Percentiles rank a stretch among this genome's conserved stretches.
phyloP scores from a whole-genome alignment of 2,797 vertebrate genomes.

The Sebastolobus altivelis region DNA sequence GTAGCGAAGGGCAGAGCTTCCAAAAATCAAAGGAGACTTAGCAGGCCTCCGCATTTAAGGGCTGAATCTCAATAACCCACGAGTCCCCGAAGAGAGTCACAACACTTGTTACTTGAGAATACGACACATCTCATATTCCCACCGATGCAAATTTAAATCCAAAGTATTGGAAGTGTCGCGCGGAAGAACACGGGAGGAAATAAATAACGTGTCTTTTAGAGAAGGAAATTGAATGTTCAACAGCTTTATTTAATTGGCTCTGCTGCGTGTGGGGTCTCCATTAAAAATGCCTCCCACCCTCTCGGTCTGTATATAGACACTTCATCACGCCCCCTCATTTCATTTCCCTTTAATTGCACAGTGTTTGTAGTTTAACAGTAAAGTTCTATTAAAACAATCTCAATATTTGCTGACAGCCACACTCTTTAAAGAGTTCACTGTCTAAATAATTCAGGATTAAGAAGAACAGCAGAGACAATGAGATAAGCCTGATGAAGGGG shows the following conservation, averaged over 20 bases:
- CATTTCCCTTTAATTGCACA: constrained; percentile 52
- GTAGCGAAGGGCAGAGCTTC: constrained; percentile 35
- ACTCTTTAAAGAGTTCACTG: constrained; percentile 18
- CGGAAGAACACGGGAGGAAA: constrained; percentile 25
- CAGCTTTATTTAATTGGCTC: constrained; percentile 74
- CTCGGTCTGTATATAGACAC: constrained; percentile 54
- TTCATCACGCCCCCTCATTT: constrained; percentile 57
- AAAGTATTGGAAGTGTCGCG: neutral
- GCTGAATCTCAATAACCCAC: constrained; percentile 53
- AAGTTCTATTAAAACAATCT: constrained; percentile 55
- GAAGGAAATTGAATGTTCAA: constrained; percentile 59
- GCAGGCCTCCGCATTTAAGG: constrained; percentile 36
- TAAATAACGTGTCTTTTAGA: constrained; percentile 45
- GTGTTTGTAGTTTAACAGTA: constrained; percentile 25
- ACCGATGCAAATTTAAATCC: constrained; percentile 13
- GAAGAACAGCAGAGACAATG: constrained; percentile 9
- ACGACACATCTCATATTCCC: constrained; percentile 36
- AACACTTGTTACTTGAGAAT: constrained; percentile 12
- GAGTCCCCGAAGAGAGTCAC: constrained; percentile 19
- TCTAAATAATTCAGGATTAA: constrained; percentile 47
- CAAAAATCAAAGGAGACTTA: constrained; percentile 56
- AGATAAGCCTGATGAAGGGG: constrained; percentile 18
- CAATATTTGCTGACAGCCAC: constrained; percentile 59
- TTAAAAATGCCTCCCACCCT: constrained; percentile 67
- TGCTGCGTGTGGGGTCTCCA: constrained; percentile 47